Evolutionary conservation across 1,140 invertebrate species (phyloP).

Genomic region (Bombyx mori): DNA sequence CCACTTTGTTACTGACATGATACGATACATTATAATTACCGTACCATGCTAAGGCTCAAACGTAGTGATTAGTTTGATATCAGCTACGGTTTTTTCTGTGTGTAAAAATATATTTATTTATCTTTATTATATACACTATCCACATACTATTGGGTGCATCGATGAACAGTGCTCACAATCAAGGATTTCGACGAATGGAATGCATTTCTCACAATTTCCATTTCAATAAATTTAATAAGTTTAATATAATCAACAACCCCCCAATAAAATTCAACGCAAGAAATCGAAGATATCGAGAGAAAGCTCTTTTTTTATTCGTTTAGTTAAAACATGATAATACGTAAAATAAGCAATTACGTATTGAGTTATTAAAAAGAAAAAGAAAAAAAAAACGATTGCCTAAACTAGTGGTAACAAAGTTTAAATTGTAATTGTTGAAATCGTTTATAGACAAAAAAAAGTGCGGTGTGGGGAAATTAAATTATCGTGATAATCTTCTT

Average conservation of each 20-base stretch:
- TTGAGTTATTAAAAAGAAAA: conserved; percentile 22
- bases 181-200: conserved; percentile 55
- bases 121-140: conserved; percentile 29
- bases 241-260: conserved; percentile 26
- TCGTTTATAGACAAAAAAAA: too few relatives aligned
- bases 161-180: conserved; percentile 50
- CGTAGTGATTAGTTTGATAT: neutral
- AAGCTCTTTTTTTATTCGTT: too few relatives aligned
- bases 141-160: conserved; percentile 38
- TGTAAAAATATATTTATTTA: conserved; percentile 38
- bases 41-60: conserved; percentile 1
- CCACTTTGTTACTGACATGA: conserved; percentile 4
- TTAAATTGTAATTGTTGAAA: conserved; percentile 11
- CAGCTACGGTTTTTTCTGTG: conserved; percentile 24
- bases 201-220: conserved; percentile 59
- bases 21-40: conserved; percentile 1
- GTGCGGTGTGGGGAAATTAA: too few relatives aligned
- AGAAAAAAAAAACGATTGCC: conserved; percentile 53
- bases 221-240: conserved; percentile 16
- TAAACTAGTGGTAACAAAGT: conserved; percentile 70
- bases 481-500: too few relatives aligned
- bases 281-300: conserved; percentile 12
- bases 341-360: conserved; percentile 36
- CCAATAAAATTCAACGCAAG: conserved; percentile 37
- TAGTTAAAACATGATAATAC: conserved; percentile 9